These are phyloP conservation scores for Tachina fera DNA, from an alignment of 2,888 invertebrate genomes.

Conservation along the genomic window DNA sequence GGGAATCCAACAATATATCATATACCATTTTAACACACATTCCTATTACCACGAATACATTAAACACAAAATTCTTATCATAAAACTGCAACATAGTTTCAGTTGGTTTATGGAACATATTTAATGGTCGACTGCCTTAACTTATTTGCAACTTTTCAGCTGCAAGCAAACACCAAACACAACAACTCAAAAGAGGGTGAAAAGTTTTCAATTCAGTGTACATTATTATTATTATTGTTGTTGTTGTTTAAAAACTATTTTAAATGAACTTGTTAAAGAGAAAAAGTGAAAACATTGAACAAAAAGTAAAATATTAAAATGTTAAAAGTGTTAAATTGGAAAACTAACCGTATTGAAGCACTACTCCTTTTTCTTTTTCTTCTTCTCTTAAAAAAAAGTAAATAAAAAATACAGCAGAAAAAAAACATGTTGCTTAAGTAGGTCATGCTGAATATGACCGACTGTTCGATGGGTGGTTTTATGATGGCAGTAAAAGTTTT, in stretches of 20 bases:
- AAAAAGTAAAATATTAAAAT: conserved; percentile 34
- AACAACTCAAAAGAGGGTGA: conserved; percentile 4
- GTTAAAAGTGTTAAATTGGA: conserved; percentile 35
- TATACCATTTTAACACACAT: no score
- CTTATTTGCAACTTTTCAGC: conserved; percentile 14
- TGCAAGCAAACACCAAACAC: neutral
- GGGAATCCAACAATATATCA: no score
- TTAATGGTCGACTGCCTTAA: conserved; percentile 40
- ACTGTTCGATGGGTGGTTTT: neutral
- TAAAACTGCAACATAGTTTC: conserved; percentile 12
- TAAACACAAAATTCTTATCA: neutral
- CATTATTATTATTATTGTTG: neutral
- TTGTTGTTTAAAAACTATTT: conserved; percentile 7
- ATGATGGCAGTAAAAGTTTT: conserved; percentile 25
- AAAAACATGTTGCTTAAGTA: conserved; percentile 1
- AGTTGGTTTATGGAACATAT: conserved; percentile 19
- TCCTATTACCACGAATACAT: no score
- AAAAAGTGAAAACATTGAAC: conserved; percentile 27
- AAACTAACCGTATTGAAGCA: conserved; percentile 2
- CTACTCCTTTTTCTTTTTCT: neutral
- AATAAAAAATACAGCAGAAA: no score
- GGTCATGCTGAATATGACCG: conserved; percentile 26
- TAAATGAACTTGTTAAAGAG: conserved; percentile 43
- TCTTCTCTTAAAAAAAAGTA: neutral
- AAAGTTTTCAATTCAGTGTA: conserved; percentile 19